phyloP scores from a whole-genome alignment of 2,888 invertebrate species.

The Dermolepida albohirtum region DNA sequence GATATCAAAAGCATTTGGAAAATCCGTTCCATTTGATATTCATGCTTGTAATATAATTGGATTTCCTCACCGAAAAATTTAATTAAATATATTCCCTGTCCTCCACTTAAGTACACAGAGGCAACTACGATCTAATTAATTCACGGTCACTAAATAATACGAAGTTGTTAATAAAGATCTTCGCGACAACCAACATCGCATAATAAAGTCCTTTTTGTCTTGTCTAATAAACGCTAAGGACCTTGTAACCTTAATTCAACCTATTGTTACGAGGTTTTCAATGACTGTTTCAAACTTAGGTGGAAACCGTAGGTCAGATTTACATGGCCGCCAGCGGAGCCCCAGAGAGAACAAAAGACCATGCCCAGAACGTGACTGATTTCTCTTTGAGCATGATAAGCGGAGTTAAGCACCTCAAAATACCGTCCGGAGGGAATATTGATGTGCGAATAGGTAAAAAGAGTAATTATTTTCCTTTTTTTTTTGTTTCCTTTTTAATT shows the following conservation, averaged over 20 bases:
- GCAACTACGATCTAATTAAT: no score
- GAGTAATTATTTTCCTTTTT: not conserved
- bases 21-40: no score
- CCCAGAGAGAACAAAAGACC: constrained; percentile 79
- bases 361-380: constrained; percentile 83
- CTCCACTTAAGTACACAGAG: no score
- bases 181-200: no score
- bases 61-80: no score
- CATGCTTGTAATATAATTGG: no score
- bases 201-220: no score
- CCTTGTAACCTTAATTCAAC: not conserved
- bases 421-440: constrained; percentile 70
- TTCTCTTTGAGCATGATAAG: constrained; percentile 79
- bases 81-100: not conserved
- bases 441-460: constrained; percentile 74
- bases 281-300: constrained; percentile 67
- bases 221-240: no score
- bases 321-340: constrained; percentile 94
- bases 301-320: constrained; percentile 92
- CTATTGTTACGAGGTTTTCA: not conserved
- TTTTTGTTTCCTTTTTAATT: not conserved
- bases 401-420: constrained; percentile 71
- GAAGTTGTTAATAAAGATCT: no score
- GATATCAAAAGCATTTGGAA: no score
- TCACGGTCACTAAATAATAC: no score